A percentile compares a stretch with the other conserved stretches of the same genome.
Conservation (phyloP, 1,140 invertebrate genomes). For the Condylostylus longicornis region DNA sequence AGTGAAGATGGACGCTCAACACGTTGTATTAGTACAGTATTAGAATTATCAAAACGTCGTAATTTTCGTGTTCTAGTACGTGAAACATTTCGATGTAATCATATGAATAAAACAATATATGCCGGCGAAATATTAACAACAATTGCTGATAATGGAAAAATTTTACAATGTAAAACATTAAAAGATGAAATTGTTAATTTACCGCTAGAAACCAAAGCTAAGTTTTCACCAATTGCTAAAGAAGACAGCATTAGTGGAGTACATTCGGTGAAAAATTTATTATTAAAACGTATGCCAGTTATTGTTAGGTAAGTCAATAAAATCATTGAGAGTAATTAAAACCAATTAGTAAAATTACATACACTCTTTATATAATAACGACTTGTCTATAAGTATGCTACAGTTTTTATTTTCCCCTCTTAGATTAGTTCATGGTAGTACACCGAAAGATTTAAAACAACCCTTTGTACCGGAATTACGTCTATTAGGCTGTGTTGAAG, state of each 20-base stretch:
- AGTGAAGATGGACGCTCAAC: slow-evolving; percentile 84
- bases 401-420: background rate
- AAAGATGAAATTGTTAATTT: slow-evolving; percentile 71
- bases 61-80: slow-evolving; percentile 52
- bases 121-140: slow-evolving; percentile 55
- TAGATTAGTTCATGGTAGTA: slow-evolving; percentile 72
- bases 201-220: slow-evolving; percentile 69
- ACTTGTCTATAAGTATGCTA: background rate
- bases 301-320: slow-evolving; percentile 45
- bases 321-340: background rate
- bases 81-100: slow-evolving; percentile 43
- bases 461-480: slow-evolving; percentile 70
- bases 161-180: slow-evolving; percentile 70
- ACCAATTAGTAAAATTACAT: background rate
- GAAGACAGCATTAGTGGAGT: slow-evolving; percentile 87
- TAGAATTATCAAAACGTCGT: slow-evolving; percentile 58
- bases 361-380: background rate
- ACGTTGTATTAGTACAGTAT: slow-evolving; percentile 74
- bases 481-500: slow-evolving; percentile 68
- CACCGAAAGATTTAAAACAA: slow-evolving; percentile 61
- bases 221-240: slow-evolving; percentile 77
- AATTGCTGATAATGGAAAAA: slow-evolving; percentile 55
- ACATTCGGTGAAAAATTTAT: slow-evolving; percentile 69
- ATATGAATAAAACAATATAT: slow-evolving; percentile 57
- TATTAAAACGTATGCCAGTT: slow-evolving; percentile 74